A percentile compares a stretch with the other conserved stretches of the same genome.
These are phyloP conservation scores for Tenualosa thibaudeaui DNA, from an alignment of 2,797 vertebrate species.

Conservation along the genomic window DNA sequence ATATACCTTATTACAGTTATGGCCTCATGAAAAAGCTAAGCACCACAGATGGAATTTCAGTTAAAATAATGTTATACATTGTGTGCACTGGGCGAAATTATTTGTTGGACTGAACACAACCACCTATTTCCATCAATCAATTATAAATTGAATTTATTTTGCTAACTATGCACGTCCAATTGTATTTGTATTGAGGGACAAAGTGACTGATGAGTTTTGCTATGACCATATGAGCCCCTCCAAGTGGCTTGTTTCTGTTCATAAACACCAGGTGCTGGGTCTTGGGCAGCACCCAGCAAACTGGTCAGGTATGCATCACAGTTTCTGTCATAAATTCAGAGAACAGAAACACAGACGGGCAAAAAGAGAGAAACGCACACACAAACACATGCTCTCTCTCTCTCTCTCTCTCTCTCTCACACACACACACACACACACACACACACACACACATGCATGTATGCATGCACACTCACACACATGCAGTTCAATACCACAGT, in stretches of 20 bases:
- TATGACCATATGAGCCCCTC: not conserved
- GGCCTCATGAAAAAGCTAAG: not conserved
- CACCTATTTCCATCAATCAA: not conserved
- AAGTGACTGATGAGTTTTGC: not conserved
- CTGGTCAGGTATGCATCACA: not conserved
- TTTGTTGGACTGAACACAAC: no score
- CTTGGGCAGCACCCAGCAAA: not conserved
- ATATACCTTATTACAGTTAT: no score
- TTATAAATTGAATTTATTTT: not conserved
- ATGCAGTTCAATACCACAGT: not conserved
- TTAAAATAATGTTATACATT: no score
- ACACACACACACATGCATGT: not conserved
- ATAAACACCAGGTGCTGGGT: not conserved
- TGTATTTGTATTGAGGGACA: not conserved
- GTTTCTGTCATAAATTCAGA: not conserved
- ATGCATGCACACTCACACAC: not conserved
- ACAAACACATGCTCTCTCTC: not conserved
- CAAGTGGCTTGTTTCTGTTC: not conserved
- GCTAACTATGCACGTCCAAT: not conserved
- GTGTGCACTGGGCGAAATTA: no score
- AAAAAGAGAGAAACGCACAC: not conserved
- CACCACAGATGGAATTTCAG: no score
- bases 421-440: not conserved
- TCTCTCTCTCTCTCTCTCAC: no score
- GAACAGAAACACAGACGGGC: not conserved